Base-by-base conservation (phyloP, 2,113 vertebrate species). In the Sinocyclocheilus grahami region DNA sequence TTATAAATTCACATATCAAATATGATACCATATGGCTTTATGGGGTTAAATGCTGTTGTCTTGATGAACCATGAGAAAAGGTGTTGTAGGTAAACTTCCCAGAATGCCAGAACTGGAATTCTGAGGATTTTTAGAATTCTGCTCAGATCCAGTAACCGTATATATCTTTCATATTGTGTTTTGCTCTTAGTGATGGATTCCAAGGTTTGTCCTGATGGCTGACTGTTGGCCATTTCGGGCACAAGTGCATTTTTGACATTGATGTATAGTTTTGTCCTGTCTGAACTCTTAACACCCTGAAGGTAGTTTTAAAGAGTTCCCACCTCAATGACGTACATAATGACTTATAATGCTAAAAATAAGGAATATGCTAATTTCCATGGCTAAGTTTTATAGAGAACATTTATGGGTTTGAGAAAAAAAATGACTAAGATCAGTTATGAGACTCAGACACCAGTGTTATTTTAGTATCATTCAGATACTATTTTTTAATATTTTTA, bases 211-310 rank as follows among this genome's bases (percentile, higher is more conserved):
- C 27, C 83, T 48, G 78, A 60, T 58, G 51, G 37, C 14, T 82
- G 87, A 69, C 71, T 85, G 72, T 14, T 83, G 69, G 27, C 30
- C 76, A 72, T 86, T 53, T 62, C 3, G 48, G 13, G 53, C 37
- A 39, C 62, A 51, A 67, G 77, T 78, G 81, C 30, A 42, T 60
- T 84, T 76, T 46, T 22, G 48, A 74, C 78, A 76, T 86, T 86
- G 88, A 85, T 87, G 76, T 30, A 85, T 82, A 10, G 53, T 78
- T 67, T 78, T 82, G 13, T 83, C 9, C 55, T 37, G 51, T 79
- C 62, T 78, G 12, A 46, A 82, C 83, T 60, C 78, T 46, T 75
- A 48, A 39, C 12, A 55, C 18, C 55, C 33, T 80, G 78, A 63
- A 80, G 20, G 12, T 42, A 75, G 11, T 75, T 48, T 20, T 22